Base-by-base conservation (phyloP, 2,888 invertebrate genomes). In the Trissoscelio sp. region DNA sequence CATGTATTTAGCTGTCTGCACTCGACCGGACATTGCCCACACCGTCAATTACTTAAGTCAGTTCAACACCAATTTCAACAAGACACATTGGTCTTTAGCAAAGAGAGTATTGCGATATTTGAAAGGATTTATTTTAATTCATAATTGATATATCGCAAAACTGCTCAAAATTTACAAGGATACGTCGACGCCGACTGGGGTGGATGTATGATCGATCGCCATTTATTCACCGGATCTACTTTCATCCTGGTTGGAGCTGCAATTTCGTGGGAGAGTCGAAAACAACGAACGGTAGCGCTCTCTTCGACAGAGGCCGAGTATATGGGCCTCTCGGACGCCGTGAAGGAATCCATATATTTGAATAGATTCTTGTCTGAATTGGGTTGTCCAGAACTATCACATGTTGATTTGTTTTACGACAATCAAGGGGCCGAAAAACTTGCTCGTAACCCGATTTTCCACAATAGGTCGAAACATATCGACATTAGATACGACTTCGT, bases 401-500 rank as follows among this genome's bases (percentile, higher is more conserved):
- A 12, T 1, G 37, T 7, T 7, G 28, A 39, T 1, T 5, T 83
- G 5, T 75, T 51, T 37, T 55, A 74, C 18, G 83, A 82, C 57
- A 84, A 84, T 28, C 81, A 79, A 18, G 64, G 80, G 0, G 82
- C 83, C 0, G 72, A 51, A 4, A 46, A 72, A 42, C 46, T 84
- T 2, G 80, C 75, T 0, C 69, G 42, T 0, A 80, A 84, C 58
- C 80, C 81, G 0, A 72, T 83, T 0, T 74, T 53, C 18, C 83
- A 84, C 34, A n/a, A 48, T 7, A 48, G 82, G 34, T 57, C 79
- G 0, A 84, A 84, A 37, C 81, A 83, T 55, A 83, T 83, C 42
- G 78, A 80, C 24, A 81, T 83, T 2, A 57, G 83, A 18, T 74
- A 66, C 20, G 79, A 83, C 20, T 83, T 83, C 58, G 55, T 83